Base-by-base conservation (phyloP, 2,888 invertebrate genomes). In the Hetaerina titia region DNA sequence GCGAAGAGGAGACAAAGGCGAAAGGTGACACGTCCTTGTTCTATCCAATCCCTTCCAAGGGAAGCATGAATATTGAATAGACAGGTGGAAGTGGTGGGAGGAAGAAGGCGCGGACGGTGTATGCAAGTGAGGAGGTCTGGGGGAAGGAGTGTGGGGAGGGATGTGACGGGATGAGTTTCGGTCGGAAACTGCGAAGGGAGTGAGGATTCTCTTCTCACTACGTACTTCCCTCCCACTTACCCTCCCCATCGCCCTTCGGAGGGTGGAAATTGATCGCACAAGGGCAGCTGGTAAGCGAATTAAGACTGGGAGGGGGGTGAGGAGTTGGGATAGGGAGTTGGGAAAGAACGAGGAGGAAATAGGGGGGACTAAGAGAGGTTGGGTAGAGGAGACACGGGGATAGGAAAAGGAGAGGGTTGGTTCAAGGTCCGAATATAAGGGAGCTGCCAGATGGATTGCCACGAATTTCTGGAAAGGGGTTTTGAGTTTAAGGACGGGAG, bases 1-100 rank as follows among this genome's bases (percentile, higher is more conserved):
- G 45, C 9, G n/a, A 60, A 63, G n/a, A 22, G 11, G n/a, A 22
- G 90, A 64, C 45, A 64, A 58, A 90, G n/a, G 92, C n/a, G 22
- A 22, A 22, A 15, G 45, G 22, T 22, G 45, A 56, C 45, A 74
- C 25, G 22, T n/a, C 69, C 64, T 69, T 81, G 31, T 31, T 81
- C 81, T 81, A 81, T 81, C 81, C 13, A 45, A 63, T n/a, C 15
- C 90, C 31, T 69, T 56, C 11, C 31, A 45, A 13, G 56, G 64
- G 56, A 64, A 19, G 69, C 92, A 92, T 92, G 92, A 69, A 92
- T 92, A 92, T 74, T 92, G 92, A 92, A 92, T 69, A 57, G 45
- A 56, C 45, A 90, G 90, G 64, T 31, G 45, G 90, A 17, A 7
- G 57, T 17, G 13, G 63, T 22, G 25, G 58, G 90, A 31, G 63